Base-by-base conservation (phyloP, 2,888 invertebrate species). In the Andricus quercusramuli region DNA sequence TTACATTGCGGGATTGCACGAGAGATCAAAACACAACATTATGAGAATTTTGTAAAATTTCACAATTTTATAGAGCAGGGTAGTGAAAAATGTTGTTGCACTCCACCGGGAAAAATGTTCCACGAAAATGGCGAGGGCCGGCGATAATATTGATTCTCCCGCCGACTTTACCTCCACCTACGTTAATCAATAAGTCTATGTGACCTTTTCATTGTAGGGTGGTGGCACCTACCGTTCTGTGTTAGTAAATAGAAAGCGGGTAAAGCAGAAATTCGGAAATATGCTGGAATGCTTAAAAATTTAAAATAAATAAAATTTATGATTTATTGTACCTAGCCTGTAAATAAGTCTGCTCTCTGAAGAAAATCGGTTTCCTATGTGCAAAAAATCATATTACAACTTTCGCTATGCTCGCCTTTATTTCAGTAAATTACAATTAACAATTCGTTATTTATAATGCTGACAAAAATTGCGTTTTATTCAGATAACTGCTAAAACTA, bases 91-190 rank as follows among this genome's bases (percentile, higher is more conserved):
- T 29, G 25, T 11, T 51, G 22, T 47, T 74, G 37, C 56, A 37
- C 59, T 74, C 32, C 8, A n/a, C 37, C 74, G 74, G 74, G 32
- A 56, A 15, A 74, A 59, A 74, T 32, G 15, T 37, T 78, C n/a
- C 37, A 78, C 77, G 78, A 78, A 85, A 83, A 87, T 82, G 83
- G 83, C 84, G 81, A 83, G 83, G 83, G 81, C 84, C 86, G 88
- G 88, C 80, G 86, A 80, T 80, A 80, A 89, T 91, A 92, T 92
- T 91, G 92, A 92, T 92, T 90, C 88, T 90, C 86, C 86, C 89
- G 88, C 90, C 89, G 91, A 92, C 90, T 82, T 87, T 88, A 86
- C 85, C 89, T 90, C 92, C 91, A 91, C 90, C 91, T 92, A 90
- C 85, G 84, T 87, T 90, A 91, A 92, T 92, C 92, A 91, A 92